Evolutionary conservation across 2,888 invertebrate genomes (phyloP).

Genomic region (Sinohyriopsis cumingii): DNA sequence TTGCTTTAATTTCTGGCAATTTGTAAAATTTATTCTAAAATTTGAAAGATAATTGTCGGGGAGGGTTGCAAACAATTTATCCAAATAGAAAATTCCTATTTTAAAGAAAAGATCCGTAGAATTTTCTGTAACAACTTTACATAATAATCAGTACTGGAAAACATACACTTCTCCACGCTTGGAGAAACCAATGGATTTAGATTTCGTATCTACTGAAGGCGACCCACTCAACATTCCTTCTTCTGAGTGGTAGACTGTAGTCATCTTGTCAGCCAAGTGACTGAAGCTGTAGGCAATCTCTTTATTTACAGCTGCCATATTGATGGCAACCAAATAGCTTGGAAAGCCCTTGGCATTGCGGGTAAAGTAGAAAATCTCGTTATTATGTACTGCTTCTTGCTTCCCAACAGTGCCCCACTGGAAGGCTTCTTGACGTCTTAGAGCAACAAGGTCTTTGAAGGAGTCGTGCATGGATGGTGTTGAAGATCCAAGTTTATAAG

Average conservation of each 20-base stretch:
- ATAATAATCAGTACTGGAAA: constrained; percentile 2
- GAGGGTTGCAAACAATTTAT: no score
- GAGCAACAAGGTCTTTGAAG: constrained; percentile 45
- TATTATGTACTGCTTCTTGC: constrained; percentile 14
- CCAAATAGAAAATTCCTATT: no score
- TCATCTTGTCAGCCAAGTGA: constrained; percentile 31
- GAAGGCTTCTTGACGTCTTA: constrained; percentile 63
- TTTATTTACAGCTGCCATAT: constrained; percentile 47
- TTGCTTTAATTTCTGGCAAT: no score
- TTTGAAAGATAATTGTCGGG: no score
- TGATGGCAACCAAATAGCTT: constrained; percentile 64
- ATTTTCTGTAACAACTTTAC: not conserved
- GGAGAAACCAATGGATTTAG: constrained; percentile 23
- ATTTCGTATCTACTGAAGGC: constrained; percentile 10
- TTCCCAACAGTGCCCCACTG: constrained; percentile 60
- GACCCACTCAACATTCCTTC: constrained; percentile 9
- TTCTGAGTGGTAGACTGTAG: constrained; percentile 50
- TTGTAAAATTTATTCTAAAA: no score
- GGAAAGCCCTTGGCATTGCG: constrained; percentile 66
- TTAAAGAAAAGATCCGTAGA: no score
- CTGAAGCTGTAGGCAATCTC: constrained; percentile 33
- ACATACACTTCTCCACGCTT: constrained; percentile 29
- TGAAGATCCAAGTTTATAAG: constrained; percentile 35
- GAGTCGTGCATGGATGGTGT: constrained; percentile 42
- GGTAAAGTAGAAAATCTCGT: constrained; percentile 59